A percentile compares a stretch with the other conserved stretches of the same genome.
Conservation (phyloP, 2,113 vertebrate species). For the Calidris pugnax region DNA sequence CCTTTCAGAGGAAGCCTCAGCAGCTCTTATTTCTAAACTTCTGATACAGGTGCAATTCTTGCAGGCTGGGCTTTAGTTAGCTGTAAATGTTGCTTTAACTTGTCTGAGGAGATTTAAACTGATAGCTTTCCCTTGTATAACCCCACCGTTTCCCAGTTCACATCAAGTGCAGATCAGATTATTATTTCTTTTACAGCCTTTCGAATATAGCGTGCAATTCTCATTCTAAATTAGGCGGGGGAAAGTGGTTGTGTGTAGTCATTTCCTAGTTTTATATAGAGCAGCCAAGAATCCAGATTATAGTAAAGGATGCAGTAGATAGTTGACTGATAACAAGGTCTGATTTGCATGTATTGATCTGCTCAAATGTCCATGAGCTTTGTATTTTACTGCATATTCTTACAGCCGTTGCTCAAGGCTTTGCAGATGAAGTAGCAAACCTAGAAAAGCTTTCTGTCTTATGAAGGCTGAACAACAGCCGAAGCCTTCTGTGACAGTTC, state of each 20-base stretch:
- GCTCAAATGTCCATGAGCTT: background rate
- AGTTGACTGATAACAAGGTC: background rate
- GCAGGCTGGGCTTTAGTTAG: background rate
- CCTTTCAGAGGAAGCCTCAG: background rate
- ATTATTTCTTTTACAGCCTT: background rate
- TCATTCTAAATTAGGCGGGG: background rate
- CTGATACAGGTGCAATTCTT: background rate
- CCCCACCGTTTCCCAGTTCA: background rate
- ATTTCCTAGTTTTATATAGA: background rate
- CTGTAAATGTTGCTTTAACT: background rate
- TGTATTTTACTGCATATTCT: background rate
- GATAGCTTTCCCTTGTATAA: background rate
- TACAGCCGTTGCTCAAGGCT: background rate
- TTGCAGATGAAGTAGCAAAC: background rate
- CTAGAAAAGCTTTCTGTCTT: background rate
- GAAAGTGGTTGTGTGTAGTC: background rate
- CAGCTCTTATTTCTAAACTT: background rate
- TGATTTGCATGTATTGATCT: background rate
- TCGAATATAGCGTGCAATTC: background rate
- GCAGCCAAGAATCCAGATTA: background rate
- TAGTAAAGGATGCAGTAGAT: background rate
- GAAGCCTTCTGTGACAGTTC: background rate
- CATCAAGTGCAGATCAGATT: background rate
- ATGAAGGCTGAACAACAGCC: background rate
- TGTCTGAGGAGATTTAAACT: background rate